Conservation (phyloP, 2,113 vertebrate species). For the Lamprotornis superbus region DNA sequence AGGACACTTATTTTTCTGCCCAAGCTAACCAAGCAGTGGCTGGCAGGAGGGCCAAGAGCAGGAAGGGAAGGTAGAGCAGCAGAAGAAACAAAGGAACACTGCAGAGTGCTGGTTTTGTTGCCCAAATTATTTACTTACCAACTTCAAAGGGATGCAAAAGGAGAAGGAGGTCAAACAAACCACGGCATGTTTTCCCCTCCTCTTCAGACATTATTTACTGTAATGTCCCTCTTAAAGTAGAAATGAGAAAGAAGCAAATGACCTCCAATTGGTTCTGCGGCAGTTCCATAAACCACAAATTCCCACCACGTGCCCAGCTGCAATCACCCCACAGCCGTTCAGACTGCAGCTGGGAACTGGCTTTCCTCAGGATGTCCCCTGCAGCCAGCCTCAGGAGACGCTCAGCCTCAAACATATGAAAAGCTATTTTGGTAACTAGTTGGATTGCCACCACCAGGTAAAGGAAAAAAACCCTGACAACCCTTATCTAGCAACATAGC, state of each 20-base stretch:
- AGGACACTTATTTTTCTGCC: neutral
- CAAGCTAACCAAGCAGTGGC: neutral
- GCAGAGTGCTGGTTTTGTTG: neutral
- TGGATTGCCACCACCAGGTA: neutral
- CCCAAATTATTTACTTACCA: slow-evolving; percentile 45
- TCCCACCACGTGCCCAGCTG: neutral
- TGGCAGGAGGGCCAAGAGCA: neutral
- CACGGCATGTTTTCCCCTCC: neutral
- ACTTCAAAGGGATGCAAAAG: slow-evolving; percentile 45
- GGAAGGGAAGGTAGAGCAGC: neutral
- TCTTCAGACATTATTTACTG: slow-evolving; percentile 13
- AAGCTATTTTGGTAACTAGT: neutral
- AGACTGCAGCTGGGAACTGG: neutral
- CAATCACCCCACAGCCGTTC: neutral
- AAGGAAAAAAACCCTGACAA: neutral
- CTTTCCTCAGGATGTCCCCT: neutral
- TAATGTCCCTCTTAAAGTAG: slow-evolving; percentile 1
- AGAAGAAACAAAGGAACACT: slow-evolving; percentile 39
- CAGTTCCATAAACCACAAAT: neutral
- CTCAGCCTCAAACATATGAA: neutral
- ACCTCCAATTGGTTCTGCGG: neutral
- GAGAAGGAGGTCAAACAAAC: slow-evolving; percentile 42
- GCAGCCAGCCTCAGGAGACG: neutral
- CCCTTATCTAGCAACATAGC: neutral
- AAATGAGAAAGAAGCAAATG: slow-evolving; percentile 3